phyloP scores from a whole-genome alignment of 2,113 vertebrate species.

The Bucco capensis region DNA sequence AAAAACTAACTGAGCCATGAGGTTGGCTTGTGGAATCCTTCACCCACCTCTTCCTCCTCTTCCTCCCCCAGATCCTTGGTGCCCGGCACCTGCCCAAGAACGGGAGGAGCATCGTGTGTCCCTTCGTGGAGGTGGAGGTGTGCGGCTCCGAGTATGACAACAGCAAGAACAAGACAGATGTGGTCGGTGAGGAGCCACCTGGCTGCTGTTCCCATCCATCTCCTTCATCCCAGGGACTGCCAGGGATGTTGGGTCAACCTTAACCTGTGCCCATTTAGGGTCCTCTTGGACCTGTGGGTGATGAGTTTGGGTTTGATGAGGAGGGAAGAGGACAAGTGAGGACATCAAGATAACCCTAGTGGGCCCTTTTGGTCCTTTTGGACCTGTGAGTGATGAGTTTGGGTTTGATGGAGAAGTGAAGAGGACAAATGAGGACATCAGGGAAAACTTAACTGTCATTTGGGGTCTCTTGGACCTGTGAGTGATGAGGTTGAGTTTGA shows the following conservation, averaged over 20 bases:
- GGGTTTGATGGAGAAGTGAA: not conserved
- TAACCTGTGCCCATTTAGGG: not conserved
- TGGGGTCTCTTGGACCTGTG: not conserved
- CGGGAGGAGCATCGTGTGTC: slow-evolving; percentile 84
- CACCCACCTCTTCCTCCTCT: not conserved
- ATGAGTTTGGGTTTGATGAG: not conserved
- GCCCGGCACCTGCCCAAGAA: slow-evolving; percentile 86
- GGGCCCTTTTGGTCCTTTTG: not conserved
- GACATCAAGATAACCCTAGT: rapidly evolving
- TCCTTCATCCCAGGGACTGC: rapidly evolving
- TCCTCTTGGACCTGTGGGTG: not conserved
- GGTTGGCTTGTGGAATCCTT: not conserved
- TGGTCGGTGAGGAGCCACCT: slow-evolving; percentile 67
- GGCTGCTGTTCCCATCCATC: rapidly evolving
- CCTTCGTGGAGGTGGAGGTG: slow-evolving; percentile 86
- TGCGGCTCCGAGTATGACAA: slow-evolving; percentile 82
- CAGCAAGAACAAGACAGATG: slow-evolving; percentile 83
- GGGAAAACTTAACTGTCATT: too few species aligned
- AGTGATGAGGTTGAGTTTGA: not conserved
- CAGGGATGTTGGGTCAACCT: rapidly evolving
- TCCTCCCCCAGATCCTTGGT: slow-evolving; percentile 74
- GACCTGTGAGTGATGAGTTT: not conserved
- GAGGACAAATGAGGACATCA: too few species aligned
- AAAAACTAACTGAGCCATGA: not conserved
- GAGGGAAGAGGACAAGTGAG: not conserved